These are phyloP conservation scores for Holothuria glaberrima DNA, from an alignment of 35 echinoderm and acorn worm species.

Conservation along the genomic window DNA sequence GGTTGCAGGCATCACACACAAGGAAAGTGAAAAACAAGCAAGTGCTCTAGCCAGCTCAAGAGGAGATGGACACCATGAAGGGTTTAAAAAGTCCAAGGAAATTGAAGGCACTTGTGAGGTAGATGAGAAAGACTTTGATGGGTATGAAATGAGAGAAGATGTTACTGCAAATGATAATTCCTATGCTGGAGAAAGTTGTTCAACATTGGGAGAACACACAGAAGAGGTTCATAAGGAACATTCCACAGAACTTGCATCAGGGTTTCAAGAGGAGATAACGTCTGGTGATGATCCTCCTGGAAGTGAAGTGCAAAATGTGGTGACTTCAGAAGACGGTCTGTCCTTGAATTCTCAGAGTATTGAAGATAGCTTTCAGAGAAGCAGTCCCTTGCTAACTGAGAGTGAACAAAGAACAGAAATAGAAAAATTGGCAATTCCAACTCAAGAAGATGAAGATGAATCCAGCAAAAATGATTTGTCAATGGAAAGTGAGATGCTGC, in stretches of 20 bases:
- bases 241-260: too few species aligned
- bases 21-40: too few species aligned
- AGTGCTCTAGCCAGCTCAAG: background rate
- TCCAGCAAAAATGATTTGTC: slow-evolving; percentile 38
- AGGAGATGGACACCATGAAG: background rate
- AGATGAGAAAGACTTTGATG: background rate
- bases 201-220: too few species aligned
- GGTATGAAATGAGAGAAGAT: background rate
- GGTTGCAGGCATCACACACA: background rate
- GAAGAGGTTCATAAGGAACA: too few species aligned
- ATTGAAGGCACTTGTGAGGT: background rate
- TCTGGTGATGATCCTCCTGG: too few species aligned
- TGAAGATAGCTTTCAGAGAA: background rate
- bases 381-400: background rate
- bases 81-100: too few species aligned
- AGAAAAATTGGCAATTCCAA: background rate
- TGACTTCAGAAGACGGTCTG: background rate
- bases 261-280: too few species aligned
- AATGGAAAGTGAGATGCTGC: slow-evolving; percentile 1
- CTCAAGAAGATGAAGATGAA: slow-evolving; percentile 38
- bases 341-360: slow-evolving; percentile 30
- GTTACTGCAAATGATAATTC: slow-evolving; percentile 4
- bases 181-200: too few species aligned
- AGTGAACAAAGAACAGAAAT: background rate
- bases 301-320: too few species aligned